Evolutionary conservation across 2,888 invertebrate species (phyloP), one percentile per base, ranked within the genome.

Genomic region (Apodemia mormo): DNA sequence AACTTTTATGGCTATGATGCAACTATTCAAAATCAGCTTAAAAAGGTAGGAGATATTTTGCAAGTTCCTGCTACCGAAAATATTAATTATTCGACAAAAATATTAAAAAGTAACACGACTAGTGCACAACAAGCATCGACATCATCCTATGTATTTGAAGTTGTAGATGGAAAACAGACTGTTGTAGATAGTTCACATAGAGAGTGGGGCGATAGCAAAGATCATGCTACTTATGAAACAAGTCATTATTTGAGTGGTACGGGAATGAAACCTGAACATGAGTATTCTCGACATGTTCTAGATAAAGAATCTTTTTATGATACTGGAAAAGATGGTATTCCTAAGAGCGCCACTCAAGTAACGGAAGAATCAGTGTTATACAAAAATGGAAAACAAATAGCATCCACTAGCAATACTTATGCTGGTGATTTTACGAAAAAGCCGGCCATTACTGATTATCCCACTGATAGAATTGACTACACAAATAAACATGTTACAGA

Each of bases 121-220:
- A 94, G 95, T 70, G 92, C 93, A 67, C 91, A 94, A 68, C 94
- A 95, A 85, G 95, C 94, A 69, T 94, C 95, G 22, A 94, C 94
- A 8, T 94, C 94, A 7, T 95, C 95, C 66, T 96, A 95, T 77
- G 94, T 93, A 4, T 91, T 96, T 71, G 95, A 96, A 88, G 90
- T 95, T 67, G 91, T 95, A 49, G 94, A 95, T 80, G 95, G 95
- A 3, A 94, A 95, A 80, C 94, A 95, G 83, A 86, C 90, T 72
- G 86, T 95, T 54, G 88, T 95, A 12, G 95, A 95, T 73, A 92
- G 93, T 75, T 92, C 94, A 74, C 94, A 94, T 68, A 93, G 94
- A 79, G 95, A 95, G 85, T 93, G 94, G 85, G 94, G 94, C 66
- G 93, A 93, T 72, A 94, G 87, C 78, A 89, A 94, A 77, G 91